Evolutionary conservation across 2,113 vertebrate genomes (phyloP).

Genomic region (Corythornis madagascariensis): DNA sequence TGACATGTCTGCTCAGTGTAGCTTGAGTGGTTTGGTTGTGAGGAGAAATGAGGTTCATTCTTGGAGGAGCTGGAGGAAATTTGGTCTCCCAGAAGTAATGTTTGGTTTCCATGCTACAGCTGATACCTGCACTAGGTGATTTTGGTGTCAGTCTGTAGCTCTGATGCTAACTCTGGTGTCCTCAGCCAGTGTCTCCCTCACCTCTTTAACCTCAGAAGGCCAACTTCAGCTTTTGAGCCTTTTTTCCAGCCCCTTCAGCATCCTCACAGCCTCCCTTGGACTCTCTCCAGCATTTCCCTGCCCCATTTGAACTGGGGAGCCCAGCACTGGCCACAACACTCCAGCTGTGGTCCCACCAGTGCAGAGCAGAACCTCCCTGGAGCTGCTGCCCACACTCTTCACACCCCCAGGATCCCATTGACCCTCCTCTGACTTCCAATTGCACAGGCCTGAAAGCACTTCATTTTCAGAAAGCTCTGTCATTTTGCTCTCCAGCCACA

Average conservation of each 20-base stretch:
- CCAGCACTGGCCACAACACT: too few relatives aligned
- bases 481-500: slow-evolving; percentile 77
- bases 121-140: accelerated
- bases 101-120: accelerated
- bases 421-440: not conserved
- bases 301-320: too few relatives aligned
- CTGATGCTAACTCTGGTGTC: accelerated
- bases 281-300: too few relatives aligned
- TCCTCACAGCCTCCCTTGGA: too few relatives aligned
- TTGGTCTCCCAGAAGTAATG: not conserved
- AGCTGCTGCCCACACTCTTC: too few relatives aligned
- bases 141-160: not conserved
- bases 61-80: not conserved
- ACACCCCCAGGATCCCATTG: too few relatives aligned
- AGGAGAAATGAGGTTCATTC: not conserved
- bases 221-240: not conserved
- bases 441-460: accelerated
- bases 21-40: accelerated
- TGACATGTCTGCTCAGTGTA: accelerated
- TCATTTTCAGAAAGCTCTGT: not conserved
- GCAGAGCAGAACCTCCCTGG: too few relatives aligned
- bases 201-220: not conserved
- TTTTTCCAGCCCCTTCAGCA: too few relatives aligned
- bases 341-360: too few relatives aligned
- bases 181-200: not conserved